phyloP scores from a whole-genome alignment of 2,113 vertebrate genomes.

The Mellivora capensis region DNA sequence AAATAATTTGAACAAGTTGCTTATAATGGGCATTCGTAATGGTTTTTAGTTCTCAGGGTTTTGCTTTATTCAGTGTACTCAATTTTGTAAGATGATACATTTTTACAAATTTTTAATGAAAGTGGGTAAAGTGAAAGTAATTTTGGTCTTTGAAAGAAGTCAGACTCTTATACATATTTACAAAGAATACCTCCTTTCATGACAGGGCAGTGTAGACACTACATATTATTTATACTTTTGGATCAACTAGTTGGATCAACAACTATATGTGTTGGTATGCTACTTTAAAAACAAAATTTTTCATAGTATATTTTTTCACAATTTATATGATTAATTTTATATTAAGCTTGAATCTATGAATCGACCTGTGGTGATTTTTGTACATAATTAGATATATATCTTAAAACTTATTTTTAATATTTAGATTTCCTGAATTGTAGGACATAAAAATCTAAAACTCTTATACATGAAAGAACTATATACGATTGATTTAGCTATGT shows the following conservation, averaged over 20 bases:
- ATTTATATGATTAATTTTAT: constrained; percentile 22
- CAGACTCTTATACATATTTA: background rate
- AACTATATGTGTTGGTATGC: background rate
- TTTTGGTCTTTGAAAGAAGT: constrained; percentile 10
- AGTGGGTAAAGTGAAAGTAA: background rate
- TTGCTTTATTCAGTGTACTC: background rate
- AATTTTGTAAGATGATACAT: background rate
- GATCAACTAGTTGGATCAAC: background rate
- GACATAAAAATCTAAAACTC: constrained; percentile 24
- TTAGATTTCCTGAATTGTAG: background rate
- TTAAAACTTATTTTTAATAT: background rate
- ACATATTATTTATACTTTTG: constrained; percentile 14
- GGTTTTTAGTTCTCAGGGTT: background rate
- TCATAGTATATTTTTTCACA: constrained; percentile 10
- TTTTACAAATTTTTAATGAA: constrained; percentile 29
- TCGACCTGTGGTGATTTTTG: constrained; percentile 12
- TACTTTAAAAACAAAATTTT: constrained; percentile 30
- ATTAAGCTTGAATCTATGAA: background rate
- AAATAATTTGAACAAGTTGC: background rate
- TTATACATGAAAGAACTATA: background rate
- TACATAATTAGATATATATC: constrained; percentile 17
- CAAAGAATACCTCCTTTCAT: constrained; percentile 31
- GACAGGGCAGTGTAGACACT: constrained; percentile 21
- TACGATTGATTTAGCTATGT: background rate
- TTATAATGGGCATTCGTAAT: background rate